Evolutionary conservation across 2,113 vertebrate genomes (phyloP), one percentile per base, ranked within the genome.

Genomic region (Paratilapia polleni): DNA sequence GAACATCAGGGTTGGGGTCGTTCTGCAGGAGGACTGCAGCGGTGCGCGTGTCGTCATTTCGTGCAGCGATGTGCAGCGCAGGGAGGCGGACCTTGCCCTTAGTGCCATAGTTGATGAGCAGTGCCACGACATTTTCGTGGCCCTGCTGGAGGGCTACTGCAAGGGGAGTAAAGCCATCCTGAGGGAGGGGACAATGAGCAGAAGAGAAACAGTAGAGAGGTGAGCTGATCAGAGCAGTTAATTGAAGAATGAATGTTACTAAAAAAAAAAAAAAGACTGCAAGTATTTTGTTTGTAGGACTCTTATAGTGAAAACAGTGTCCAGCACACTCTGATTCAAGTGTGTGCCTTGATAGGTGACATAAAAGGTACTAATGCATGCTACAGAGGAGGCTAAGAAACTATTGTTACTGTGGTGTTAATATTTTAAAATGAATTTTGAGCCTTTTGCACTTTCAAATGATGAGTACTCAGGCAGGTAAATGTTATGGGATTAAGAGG

Each of bases 131-230:
- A 0, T 98, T 99, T 95, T 99, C 98, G 0, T 99, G 98, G 10
- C 98, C 98, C 93, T 99, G 98, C 94, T 99, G 98, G 58, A 99
- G 96, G 20, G 98, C 98, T 80, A 99, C 98, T 0, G 98, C 98
- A 26, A 99, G 94, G 0, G 98, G 98, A 0, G 98, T 99, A 94
- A 99, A 99, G 89, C 98, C 98, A 0, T 99, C 98, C 98, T 99
- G 94, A 38, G 57, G 75, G 79, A 77, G 78, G 52, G 10, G 26
- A 57, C 28, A 41, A 26, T 2, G 4, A 73, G 36, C 11, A 63
- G 22, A 52, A 3, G 58, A 17, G 19, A 54, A 73, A 20, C 5
- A 20, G 4, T 41, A 80, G 2, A n/a, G 36, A 36, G 36, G 36
- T 36, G 6, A 36, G 34, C 12, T 6, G n/a, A 58, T 24, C n/a